Evolutionary conservation across 37 sponge, comb jelly and placozoan species (phyloP).

Genomic region (Geodia barretti): DNA sequence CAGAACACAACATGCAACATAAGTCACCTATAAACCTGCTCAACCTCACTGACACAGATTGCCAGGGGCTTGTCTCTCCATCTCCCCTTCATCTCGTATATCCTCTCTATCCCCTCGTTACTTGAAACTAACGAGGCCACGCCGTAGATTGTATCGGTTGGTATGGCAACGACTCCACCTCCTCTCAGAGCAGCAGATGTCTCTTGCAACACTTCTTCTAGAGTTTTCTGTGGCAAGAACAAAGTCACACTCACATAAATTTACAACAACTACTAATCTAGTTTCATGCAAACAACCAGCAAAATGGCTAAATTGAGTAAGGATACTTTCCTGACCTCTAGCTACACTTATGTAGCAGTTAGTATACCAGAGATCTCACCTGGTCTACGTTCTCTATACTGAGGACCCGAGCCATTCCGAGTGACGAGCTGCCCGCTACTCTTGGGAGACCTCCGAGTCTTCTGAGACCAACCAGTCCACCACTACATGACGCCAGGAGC

Average conservation of each 20-base stretch:
- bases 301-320: no score
- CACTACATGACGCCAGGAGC: not conserved
- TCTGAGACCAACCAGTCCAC: not conserved
- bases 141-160: slow-evolving; percentile 98
- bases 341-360: no score
- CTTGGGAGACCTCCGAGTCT: not conserved
- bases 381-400: not conserved
- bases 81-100: slow-evolving; percentile 88
- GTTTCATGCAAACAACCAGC: no score
- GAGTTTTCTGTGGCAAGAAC: slow-evolving; percentile 3
- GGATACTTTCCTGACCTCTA: no score
- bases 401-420: not conserved
- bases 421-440: not conserved
- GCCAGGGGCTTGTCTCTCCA: slow-evolving; percentile 74
- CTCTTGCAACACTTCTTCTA: slow-evolving; percentile 9
- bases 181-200: slow-evolving; percentile 39
- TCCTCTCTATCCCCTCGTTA: slow-evolving; percentile 69
- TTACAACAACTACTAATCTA: no score
- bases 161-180: slow-evolving; percentile 91
- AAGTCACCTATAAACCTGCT: slow-evolving; percentile 57
- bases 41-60: slow-evolving; percentile 74
- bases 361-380: no score
- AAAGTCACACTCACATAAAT: no score
- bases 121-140: slow-evolving; percentile 63
- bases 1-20: not conserved